Base-by-base conservation (phyloP, 64 coral and sea anemone species). In the Trachythela sp. region DNA sequence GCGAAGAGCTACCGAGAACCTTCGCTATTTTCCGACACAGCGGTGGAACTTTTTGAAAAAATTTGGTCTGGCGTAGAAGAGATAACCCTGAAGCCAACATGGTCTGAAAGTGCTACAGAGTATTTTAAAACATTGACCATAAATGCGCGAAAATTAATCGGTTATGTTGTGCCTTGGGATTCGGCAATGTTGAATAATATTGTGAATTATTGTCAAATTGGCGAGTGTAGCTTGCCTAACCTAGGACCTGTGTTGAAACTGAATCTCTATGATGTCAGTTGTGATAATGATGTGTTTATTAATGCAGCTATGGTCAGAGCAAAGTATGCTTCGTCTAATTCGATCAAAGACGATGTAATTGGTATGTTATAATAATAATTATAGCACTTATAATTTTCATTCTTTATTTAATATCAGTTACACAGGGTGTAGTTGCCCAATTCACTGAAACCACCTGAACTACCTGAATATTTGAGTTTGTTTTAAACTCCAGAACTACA, bases 221-320 rank as follows among this genome's bases (percentile, higher is more conserved):
- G 33, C 10, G 75, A 37, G 1, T 80, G 75, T 37, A 37, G 75
- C 34, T 39, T 80, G 15, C 75, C 75, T 37, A 36, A 80, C 34
- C 75, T 80, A 1, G 75, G 92, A 2, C 96, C 96, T 18, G 72
- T 85, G 1, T 67, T 99, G 58, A 90, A 87, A 14, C 41, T 99
- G 14, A 77, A 93, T 24, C 49, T 99, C 45, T 94, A 93, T 35
- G 96, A 99, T 48, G 92, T 93, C 26, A 94, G 88, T 22, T 91
- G 60, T 35, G 96, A 99, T 8, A 89, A 89, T 27, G 93, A 95
- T 85, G 88, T 93, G 26, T 92, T 92, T 87, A 87, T 94, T 18
- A 92, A 87, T 41, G 93, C 92, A 76, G 91, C 92, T 9, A 88
- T 99, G 26, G 89, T 94, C 2, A 91, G 92, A 45, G 94, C 92